These are phyloP conservation scores for Rhinichthys klamathensis DNA, from an alignment of 2,113 vertebrate genomes.

Conservation along the genomic window DNA sequence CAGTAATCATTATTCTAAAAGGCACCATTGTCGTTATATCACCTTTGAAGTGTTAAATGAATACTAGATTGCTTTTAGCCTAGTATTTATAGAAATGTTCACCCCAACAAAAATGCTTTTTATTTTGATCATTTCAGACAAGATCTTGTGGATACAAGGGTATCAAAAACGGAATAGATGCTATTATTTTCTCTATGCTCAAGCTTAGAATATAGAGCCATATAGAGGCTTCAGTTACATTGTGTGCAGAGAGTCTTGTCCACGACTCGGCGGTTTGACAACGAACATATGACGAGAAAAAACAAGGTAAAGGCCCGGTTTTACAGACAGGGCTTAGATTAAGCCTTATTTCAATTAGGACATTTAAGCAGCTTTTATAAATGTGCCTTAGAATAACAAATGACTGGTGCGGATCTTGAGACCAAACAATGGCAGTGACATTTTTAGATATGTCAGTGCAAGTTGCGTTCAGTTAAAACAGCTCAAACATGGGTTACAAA, in stretches of 20 bases:
- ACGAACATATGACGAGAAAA: background rate
- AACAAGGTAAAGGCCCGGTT: too few species aligned
- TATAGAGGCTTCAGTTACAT: too few species aligned
- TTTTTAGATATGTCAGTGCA: too few species aligned
- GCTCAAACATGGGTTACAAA: too few species aligned
- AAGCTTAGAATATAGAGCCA: background rate
- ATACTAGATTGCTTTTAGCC: conserved; percentile 2
- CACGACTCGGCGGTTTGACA: background rate
- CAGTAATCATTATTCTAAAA: background rate
- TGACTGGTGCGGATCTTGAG: too few species aligned
- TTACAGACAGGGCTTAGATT: too few species aligned
- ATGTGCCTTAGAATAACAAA: too few species aligned
- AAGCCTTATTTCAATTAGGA: too few species aligned
- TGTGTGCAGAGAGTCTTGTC: too few species aligned
- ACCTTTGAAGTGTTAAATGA: background rate
- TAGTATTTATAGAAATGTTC: conserved; percentile 6
- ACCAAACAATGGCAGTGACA: too few species aligned
- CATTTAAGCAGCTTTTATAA: too few species aligned
- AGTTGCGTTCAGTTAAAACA: too few species aligned
- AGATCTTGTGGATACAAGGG: background rate
- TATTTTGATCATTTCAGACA: background rate
- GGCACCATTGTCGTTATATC: conserved; percentile 3
- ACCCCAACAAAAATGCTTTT: background rate
- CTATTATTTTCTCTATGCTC: background rate
- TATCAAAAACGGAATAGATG: background rate